phyloP scores from a whole-genome alignment of 2,888 invertebrate species.

The Frankliniella intonsa region DNA sequence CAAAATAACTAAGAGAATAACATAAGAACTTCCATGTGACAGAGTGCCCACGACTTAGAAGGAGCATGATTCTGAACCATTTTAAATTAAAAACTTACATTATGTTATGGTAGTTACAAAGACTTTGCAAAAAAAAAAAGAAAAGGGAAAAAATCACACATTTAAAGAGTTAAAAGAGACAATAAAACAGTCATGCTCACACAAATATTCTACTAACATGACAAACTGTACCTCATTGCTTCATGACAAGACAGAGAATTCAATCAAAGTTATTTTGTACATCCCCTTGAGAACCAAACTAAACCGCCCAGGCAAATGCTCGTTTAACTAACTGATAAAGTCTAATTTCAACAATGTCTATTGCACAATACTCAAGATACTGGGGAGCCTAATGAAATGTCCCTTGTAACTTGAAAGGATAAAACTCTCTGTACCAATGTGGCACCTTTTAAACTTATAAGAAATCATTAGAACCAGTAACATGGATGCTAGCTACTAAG shows the following conservation, averaged over 20 bases:
- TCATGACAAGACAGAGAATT: not conserved
- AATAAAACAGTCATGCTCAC: slow-evolving; percentile 6
- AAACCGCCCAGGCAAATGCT: not conserved
- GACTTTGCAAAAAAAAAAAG: not conserved
- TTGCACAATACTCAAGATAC: slow-evolving; percentile 15
- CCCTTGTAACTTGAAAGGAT: not conserved
- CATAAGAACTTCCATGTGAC: slow-evolving; percentile 4
- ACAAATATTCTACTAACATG: not conserved
- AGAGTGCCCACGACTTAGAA: not conserved
- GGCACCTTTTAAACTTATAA: not conserved
- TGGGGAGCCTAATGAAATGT: not conserved
- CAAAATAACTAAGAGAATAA: slow-evolving; percentile 23
- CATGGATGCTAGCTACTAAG: not conserved
- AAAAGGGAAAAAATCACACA: not conserved
- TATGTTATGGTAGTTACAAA: not conserved
- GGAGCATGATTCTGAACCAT: not conserved
- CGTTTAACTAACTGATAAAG: not conserved
- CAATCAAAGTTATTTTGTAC: slow-evolving; percentile 23
- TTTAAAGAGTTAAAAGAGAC: slow-evolving; percentile 11
- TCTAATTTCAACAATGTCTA: slow-evolving; percentile 17
- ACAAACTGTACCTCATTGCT: not conserved
- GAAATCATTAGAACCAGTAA: not conserved
- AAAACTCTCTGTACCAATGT: not conserved
- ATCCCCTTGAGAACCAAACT: not conserved
- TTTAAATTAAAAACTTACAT: not conserved